A percentile compares a stretch with the other conserved stretches of the same genome.
Evolutionary conservation across 2,113 vertebrate genomes (phyloP).

Genomic region (Oncorhynchus nerka): DNA sequence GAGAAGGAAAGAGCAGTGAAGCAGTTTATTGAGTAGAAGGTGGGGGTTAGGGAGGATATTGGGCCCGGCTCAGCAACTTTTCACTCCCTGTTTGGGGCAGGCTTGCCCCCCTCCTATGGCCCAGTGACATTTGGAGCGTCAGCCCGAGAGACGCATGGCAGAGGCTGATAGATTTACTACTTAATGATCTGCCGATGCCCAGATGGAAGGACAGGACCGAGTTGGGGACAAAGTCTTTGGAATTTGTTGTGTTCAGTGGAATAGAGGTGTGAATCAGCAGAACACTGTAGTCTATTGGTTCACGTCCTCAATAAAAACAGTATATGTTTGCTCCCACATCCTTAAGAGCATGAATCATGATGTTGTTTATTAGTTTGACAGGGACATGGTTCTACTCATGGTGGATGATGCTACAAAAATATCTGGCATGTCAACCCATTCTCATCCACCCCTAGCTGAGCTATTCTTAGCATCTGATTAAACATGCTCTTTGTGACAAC

Average conservation of each 20-base stretch:
- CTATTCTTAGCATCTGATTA: slow-evolving; percentile 7
- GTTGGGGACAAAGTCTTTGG: background rate
- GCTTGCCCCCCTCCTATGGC: background rate
- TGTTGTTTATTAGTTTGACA: background rate
- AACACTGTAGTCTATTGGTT: background rate
- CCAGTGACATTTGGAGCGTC: slow-evolving; percentile 4
- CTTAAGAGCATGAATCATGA: background rate
- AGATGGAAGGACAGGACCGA: slow-evolving; percentile 3
- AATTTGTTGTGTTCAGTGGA: background rate
- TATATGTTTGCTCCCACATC: background rate
- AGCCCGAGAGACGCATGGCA: slow-evolving; percentile 2
- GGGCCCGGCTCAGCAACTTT: slow-evolving; percentile 34
- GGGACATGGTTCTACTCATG: background rate
- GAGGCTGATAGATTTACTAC: slow-evolving; percentile 20
- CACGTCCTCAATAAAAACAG: background rate
- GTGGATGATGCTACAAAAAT: background rate
- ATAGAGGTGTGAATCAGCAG: background rate
- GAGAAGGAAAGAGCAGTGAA: slow-evolving; percentile 5
- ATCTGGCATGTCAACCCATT: background rate
- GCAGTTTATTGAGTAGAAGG: slow-evolving; percentile 20
- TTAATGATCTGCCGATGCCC: slow-evolving; percentile 16
- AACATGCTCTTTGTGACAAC: background rate
- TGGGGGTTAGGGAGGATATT: background rate
- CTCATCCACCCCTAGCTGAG: background rate
- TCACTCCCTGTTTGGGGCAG: background rate